Percentiles rank a stretch among this genome's conserved stretches.
These are phyloP conservation scores for Holcopasites calliopsidis DNA, from an alignment of 1,140 invertebrate genomes.

Conservation along the genomic window DNA sequence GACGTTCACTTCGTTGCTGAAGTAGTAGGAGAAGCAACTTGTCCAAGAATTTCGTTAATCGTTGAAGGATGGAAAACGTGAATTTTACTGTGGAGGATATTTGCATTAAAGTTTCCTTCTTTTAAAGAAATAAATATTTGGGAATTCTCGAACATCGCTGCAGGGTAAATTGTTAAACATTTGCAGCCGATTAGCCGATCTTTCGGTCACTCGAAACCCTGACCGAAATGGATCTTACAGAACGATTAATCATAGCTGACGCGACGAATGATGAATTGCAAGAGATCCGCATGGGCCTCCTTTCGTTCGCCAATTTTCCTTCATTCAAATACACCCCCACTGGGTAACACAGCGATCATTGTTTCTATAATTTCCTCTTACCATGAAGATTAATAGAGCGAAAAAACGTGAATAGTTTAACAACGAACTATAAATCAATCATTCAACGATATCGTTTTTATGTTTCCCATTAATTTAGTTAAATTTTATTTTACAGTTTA, in stretches of 20 bases:
- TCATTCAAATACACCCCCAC: not conserved
- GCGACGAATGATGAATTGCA: conserved; percentile 5
- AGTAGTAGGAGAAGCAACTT: not conserved
- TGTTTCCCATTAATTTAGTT: not conserved
- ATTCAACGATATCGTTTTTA: not conserved
- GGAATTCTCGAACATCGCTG: no score
- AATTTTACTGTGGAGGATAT: not conserved
- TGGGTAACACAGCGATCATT: not conserved
- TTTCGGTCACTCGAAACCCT: no score
- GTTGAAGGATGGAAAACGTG: not conserved
- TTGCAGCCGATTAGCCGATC: no score
- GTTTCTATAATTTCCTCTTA: not conserved
- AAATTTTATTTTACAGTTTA: not conserved
- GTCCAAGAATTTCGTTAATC: not conserved
- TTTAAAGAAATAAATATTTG: no score
- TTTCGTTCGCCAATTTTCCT: not conserved
- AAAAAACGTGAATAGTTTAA: not conserved
- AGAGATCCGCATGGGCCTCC: not conserved
- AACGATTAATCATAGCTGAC: conserved; percentile 37
- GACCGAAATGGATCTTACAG: conserved; percentile 5
- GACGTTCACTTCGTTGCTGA: not conserved
- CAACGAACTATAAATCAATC: not conserved
- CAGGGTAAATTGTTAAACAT: no score
- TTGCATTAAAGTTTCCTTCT: no score
- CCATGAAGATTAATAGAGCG: no score